Evolutionary conservation across 2,797 vertebrate species (phyloP).

Genomic region (Cebuella pygmaea): DNA sequence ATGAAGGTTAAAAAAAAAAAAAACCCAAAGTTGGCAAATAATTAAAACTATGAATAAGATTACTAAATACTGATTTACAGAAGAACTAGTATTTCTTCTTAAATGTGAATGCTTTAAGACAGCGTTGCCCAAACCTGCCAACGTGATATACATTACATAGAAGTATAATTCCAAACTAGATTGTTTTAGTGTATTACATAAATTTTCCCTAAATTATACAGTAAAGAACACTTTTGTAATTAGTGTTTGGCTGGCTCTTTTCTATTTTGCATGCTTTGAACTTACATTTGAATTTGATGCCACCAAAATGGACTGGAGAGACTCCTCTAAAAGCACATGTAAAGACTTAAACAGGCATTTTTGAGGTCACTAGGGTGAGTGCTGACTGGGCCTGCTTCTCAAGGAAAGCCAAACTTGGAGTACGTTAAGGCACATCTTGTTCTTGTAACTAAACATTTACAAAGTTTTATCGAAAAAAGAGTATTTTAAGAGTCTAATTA

Average conservation of each 20-base stretch:
- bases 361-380: not conserved
- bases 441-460: not conserved
- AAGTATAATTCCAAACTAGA: slow-evolving; percentile 32
- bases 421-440: not conserved
- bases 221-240: slow-evolving; percentile 10
- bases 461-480: slow-evolving; percentile 31
- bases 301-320: not conserved
- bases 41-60: slow-evolving; percentile 46
- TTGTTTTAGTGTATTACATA: not conserved
- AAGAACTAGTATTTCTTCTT: slow-evolving; percentile 47
- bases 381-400: not conserved
- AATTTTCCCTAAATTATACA: not conserved
- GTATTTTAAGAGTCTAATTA: not conserved
- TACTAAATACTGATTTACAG: slow-evolving; percentile 20
- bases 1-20: not conserved
- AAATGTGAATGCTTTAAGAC: slow-evolving; percentile 17
- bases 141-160: not conserved
- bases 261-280: slow-evolving; percentile 23
- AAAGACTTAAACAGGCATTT: not conserved
- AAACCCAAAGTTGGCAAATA: slow-evolving; percentile 44
- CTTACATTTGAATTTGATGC: slow-evolving; percentile 35
- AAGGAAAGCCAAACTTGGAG: not conserved
- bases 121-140: not conserved
- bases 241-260: not conserved
- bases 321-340: not conserved